Percentiles rank a stretch among this genome's conserved stretches.
These are phyloP conservation scores for Hypsibius dujardini DNA, from an alignment of 1,140 invertebrate genomes.

Conservation along the genomic window DNA sequence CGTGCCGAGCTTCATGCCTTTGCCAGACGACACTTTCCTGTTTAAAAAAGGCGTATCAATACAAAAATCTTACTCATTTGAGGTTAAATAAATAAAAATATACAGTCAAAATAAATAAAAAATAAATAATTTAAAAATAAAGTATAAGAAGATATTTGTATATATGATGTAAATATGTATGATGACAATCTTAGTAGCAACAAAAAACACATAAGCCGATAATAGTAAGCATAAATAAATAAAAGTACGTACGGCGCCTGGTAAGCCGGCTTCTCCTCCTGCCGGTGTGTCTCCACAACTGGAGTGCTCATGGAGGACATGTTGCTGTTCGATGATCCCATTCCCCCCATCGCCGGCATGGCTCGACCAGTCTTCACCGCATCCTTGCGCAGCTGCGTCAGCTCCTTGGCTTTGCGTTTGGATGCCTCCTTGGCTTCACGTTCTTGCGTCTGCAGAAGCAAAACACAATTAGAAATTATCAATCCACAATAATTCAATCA, in stretches of 20 bases:
- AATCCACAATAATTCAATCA: no score
- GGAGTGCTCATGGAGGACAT: constrained; percentile 31
- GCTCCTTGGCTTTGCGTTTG: constrained; percentile 88
- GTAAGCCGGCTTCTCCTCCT: constrained; percentile 23
- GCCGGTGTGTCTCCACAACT: constrained; percentile 22
- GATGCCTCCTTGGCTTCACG: constrained; percentile 90
- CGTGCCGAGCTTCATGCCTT: constrained; percentile 80
- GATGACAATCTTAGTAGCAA: no score
- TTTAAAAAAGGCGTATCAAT: neutral
- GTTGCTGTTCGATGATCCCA: constrained; percentile 24
- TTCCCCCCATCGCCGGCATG: constrained; percentile 19
- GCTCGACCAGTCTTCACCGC: constrained; percentile 46
- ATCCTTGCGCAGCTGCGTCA: constrained; percentile 51
- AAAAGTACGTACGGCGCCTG: no score
- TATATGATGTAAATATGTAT: no score
- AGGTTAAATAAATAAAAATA: no score
- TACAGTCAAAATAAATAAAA: no score
- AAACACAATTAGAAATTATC: neutral
- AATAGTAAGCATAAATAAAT: no score
- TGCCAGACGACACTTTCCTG: constrained; percentile 31
- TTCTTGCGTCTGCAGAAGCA: constrained; percentile 63
- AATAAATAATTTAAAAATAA: no score
- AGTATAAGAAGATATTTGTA: no score
- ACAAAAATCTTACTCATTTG: no score
- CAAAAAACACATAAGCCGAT: no score